These are phyloP conservation scores for Hystrix brachyura DNA, from an alignment of 2,113 vertebrate genomes.

Conservation along the genomic window DNA sequence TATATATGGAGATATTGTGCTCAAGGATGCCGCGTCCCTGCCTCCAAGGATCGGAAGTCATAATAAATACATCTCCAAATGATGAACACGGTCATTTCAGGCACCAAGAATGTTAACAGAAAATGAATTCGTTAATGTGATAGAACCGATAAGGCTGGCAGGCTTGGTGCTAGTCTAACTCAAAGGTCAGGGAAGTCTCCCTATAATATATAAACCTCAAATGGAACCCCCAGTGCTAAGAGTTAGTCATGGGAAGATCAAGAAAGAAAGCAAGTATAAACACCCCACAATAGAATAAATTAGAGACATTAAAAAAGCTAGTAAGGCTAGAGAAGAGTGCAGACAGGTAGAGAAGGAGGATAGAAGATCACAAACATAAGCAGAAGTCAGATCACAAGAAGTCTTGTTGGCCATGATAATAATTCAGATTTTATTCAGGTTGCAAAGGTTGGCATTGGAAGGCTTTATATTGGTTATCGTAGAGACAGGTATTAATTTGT, in stretches of 20 bases:
- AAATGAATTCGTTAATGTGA: not conserved
- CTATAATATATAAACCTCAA: not conserved
- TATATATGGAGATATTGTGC: not conserved
- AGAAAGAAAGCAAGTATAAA: not conserved
- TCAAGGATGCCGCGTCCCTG: not conserved
- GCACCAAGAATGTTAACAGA: not conserved
- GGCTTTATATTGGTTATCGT: not conserved
- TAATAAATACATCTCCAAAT: not conserved
- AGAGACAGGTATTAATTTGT: not conserved
- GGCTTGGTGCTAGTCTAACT: not conserved
- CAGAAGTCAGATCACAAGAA: not conserved
- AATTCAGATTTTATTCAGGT: not conserved
- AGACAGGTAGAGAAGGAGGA: not conserved
- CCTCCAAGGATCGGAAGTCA: not conserved
- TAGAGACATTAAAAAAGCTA: not conserved
- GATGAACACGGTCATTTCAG: not conserved
- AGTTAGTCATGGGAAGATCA: not conserved
- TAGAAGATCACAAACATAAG: not conserved
- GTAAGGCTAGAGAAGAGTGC: not conserved
- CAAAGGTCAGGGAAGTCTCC: not conserved
- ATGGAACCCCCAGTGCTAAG: not conserved
- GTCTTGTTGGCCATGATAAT: not conserved
- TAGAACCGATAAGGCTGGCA: not conserved
- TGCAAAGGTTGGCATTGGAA: not conserved
- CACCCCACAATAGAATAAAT: not conserved